Percentiles rank a stretch among this genome's conserved stretches.
Evolutionary conservation across 2,113 vertebrate species (phyloP).

Genomic region (Myxocyprinus asiaticus): DNA sequence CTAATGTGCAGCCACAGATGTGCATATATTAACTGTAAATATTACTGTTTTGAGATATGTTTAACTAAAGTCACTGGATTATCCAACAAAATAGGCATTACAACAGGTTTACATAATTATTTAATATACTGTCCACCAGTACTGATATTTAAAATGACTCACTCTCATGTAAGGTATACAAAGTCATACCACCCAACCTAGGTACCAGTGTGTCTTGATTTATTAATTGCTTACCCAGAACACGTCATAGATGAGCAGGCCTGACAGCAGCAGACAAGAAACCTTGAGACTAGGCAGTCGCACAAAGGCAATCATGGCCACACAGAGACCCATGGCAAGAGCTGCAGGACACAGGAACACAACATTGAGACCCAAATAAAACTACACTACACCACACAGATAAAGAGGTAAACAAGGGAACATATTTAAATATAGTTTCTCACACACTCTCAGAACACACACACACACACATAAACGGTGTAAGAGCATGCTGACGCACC

Average conservation of each 20-base stretch:
- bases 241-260: slow-evolving; percentile 97
- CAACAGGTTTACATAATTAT: too few relatives aligned
- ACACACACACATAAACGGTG: background rate
- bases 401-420: too few relatives aligned
- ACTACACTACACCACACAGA: too few relatives aligned
- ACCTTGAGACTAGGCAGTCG: slow-evolving; percentile 98
- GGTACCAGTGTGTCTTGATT: background rate
- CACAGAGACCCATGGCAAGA: slow-evolving; percentile 97
- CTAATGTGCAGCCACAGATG: too few relatives aligned
- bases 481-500: slow-evolving; percentile 73
- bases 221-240: slow-evolving; percentile 89
- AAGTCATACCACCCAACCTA: background rate
- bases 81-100: too few relatives aligned
- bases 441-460: background rate
- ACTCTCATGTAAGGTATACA: background rate
- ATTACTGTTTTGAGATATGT: too few relatives aligned
- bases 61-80: too few relatives aligned
- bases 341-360: slow-evolving; percentile 70
- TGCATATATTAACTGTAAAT: too few relatives aligned
- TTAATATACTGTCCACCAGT: too few relatives aligned
- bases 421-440: too few relatives aligned
- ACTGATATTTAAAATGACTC: background rate
- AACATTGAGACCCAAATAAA: background rate
- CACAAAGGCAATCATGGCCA: slow-evolving; percentile 99
- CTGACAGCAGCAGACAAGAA: slow-evolving; percentile 96